Evolutionary conservation across 1,140 invertebrate species (phyloP), one percentile per base, ranked within the genome.

Genomic region (Cecropterus lyciades): DNA sequence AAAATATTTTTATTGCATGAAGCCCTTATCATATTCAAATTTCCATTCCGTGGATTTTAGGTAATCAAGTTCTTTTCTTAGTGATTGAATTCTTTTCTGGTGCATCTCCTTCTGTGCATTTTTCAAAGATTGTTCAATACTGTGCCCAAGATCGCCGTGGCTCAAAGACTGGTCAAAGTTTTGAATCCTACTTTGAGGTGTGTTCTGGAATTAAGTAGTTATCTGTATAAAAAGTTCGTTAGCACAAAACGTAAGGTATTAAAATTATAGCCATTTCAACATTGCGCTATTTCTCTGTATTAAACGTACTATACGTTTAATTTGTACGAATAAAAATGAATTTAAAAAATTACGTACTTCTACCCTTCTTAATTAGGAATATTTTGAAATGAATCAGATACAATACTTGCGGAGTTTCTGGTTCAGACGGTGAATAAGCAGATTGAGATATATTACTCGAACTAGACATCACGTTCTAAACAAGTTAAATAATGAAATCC

Each of bases 1-100:
- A 64, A 60, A 55, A 16, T 9, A 17, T n/a, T 11, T 16, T 51
- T 85, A 89, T 62, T 90, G 85, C 10, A 82, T 74, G 77, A 86
- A 82, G 10, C 89, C 89, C 67, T 86, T 92, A 24, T 89, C 91
- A 64, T 89, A 91, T 59, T 95, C 94, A 92, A 95, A 96, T 82
- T 94, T 94, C 95, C 95, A 95, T 73, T 95, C 95, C 4, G 95
- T 95, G 10, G 92, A 89, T 82, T 95, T 95, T 10, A 96, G 85
- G 75, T 94, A 95, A 53, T 95, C 94, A 33, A 96, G 82, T 85
- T 95, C 94, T 79, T 95, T 95, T 69, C 95, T 89, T 51, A 96
- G 80, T 9, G 92, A 87, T 77, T 95, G 94, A 30, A 96, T 93
- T 57, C 94, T 90, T 79, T 95, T 95, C n/a, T 93, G 85, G 55